Evolutionary conservation across 2,113 vertebrate species (phyloP).

Genomic region (Psilopsiagon aurifrons): DNA sequence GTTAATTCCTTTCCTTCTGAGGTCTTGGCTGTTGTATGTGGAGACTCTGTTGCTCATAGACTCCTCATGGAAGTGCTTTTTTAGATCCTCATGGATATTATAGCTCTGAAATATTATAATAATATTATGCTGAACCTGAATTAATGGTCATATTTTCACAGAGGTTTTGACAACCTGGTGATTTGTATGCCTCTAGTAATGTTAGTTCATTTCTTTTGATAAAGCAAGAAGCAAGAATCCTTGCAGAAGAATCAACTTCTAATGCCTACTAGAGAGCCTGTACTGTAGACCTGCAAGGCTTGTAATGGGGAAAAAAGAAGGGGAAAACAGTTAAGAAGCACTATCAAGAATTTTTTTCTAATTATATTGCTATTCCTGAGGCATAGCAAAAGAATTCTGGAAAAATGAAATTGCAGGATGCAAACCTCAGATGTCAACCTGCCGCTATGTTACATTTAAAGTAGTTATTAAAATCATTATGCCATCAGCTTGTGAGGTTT

Average conservation of each 20-base stretch:
- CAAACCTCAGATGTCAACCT: slow-evolving; percentile 72
- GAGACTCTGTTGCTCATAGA: background rate
- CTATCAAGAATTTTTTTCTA: slow-evolving; percentile 41
- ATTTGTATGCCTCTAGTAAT: background rate
- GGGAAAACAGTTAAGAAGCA: background rate
- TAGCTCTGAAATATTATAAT: background rate
- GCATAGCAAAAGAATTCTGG: slow-evolving; percentile 66
- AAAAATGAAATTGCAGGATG: slow-evolving; percentile 77
- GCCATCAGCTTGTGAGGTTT: slow-evolving; percentile 74
- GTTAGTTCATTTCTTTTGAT: background rate
- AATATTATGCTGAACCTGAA: background rate
- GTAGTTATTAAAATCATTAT: slow-evolving; percentile 82
- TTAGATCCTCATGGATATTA: background rate
- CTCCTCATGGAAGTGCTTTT: background rate
- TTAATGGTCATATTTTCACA: background rate
- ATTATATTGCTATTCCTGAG: slow-evolving; percentile 65
- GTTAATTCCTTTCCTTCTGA: background rate
- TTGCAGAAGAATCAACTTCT: background rate
- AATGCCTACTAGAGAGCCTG: background rate
- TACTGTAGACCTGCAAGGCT: background rate
- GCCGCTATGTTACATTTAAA: slow-evolving; percentile 72
- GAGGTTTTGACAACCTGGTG: background rate
- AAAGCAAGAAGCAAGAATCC: background rate
- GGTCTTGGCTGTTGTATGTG: background rate
- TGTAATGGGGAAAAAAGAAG: background rate